Evolutionary conservation across 2,888 invertebrate species (phyloP).

Genomic region (Cephonodes hylas): DNA sequence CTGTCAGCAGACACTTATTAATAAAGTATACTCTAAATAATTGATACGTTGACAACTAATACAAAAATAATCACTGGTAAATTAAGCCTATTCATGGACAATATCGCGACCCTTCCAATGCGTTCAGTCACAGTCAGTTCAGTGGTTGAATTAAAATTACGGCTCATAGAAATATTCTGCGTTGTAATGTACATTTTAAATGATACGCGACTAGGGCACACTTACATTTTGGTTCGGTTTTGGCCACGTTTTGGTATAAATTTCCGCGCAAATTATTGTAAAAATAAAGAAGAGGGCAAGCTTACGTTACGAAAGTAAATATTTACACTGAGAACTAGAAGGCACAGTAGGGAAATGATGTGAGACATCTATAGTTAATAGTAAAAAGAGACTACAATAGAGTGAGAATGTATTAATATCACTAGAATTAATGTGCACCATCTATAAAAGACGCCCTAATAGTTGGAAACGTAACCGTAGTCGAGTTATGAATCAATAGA

Average conservation of each 20-base stretch:
- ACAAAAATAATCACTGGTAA: constrained; percentile 7
- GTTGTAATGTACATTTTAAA: constrained; percentile 26
- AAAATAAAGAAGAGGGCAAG: constrained; percentile 21
- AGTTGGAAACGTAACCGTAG: neutral
- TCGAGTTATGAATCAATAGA: neutral
- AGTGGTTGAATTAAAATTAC: neutral
- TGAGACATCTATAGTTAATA: constrained; percentile 26
- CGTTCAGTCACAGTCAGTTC: neutral
- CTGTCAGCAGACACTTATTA: constrained; percentile 6
- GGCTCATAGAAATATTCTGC: neutral
- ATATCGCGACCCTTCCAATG: constrained; percentile 46
- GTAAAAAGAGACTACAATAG: neutral
- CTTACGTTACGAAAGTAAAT: constrained; percentile 31
- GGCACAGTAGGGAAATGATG: constrained; percentile 68
- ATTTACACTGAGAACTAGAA: constrained; percentile 73
- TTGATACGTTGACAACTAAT: constrained; percentile 39
- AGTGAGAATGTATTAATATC: constrained; percentile 2
- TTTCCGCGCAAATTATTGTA: constrained; percentile 2
- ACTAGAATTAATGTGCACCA: constrained; percentile 19
- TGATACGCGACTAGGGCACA: constrained; percentile 50
- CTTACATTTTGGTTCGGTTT: constrained; percentile 39
- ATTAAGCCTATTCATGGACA: constrained; percentile 19
- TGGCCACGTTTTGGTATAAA: constrained; percentile 35
- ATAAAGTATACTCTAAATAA: neutral
- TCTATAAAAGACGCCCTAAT: neutral